Evolutionary conservation across 2,888 invertebrate genomes (phyloP).

Genomic region (Fragum fragum): DNA sequence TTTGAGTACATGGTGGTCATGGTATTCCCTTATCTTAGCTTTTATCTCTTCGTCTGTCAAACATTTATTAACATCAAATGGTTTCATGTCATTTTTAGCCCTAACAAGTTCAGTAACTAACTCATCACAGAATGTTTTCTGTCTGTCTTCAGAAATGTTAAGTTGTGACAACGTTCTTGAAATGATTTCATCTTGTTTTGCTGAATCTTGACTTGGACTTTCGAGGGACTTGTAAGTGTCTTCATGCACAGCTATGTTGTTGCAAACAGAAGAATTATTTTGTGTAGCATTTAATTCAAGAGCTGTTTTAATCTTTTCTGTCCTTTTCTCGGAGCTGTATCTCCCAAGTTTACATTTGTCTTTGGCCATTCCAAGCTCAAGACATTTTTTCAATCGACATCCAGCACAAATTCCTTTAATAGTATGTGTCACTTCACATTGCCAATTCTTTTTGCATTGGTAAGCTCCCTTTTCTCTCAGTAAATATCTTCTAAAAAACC

Average conservation of each 20-base stretch:
- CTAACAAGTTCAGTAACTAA: constrained; percentile 38
- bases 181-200: constrained; percentile 19
- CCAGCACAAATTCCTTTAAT: constrained; percentile 64
- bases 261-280: not conserved
- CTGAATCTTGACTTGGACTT: constrained; percentile 15
- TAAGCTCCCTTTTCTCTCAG: constrained; percentile 59
- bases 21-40: constrained; percentile 42
- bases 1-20: constrained; percentile 53
- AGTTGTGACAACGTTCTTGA: constrained; percentile 4
- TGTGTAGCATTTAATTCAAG: constrained; percentile 41
- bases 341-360: constrained; percentile 61
- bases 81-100: constrained; percentile 55
- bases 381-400: constrained; percentile 61
- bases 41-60: constrained; percentile 35
- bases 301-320: constrained; percentile 56
- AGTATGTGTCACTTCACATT: constrained; percentile 55
- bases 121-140: constrained; percentile 22
- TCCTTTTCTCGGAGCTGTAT: constrained; percentile 59
- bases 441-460: constrained; percentile 57
- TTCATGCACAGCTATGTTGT: not conserved
- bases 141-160: not conserved
- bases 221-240: not conserved
- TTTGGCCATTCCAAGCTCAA: constrained; percentile 64
- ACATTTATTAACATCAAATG: constrained; percentile 47
- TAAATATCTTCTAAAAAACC: constrained; percentile 59